Conservation (phyloP, 2,113 vertebrate species). For the Amphiprion percula region DNA sequence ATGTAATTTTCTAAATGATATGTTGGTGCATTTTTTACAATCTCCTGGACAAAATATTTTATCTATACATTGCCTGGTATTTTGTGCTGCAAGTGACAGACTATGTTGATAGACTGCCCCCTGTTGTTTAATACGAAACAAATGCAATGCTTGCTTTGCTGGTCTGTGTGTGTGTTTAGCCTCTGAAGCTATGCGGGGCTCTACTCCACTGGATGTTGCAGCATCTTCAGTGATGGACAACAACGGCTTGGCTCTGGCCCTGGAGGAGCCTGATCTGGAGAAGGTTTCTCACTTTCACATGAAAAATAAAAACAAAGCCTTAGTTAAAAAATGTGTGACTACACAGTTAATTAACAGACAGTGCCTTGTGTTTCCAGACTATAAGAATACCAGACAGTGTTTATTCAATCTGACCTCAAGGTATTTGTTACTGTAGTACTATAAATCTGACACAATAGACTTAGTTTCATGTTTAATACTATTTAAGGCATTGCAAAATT, state of each 20-base stretch:
- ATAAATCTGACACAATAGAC: neutral
- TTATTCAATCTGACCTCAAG: neutral
- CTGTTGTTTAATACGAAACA: conserved; percentile 66
- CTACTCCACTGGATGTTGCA: conserved; percentile 95
- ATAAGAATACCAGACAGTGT: neutral
- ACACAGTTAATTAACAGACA: neutral
- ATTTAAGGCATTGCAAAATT: conserved; percentile 12
- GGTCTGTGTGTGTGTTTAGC: conserved; percentile 79
- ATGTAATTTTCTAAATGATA: neutral
- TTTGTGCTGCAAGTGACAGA: neutral
- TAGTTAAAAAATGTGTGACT: neutral
- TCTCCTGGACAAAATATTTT: neutral
- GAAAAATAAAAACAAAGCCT: neutral
- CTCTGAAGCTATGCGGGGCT: conserved; percentile 96
- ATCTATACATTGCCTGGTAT: neutral
- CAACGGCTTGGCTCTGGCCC: conserved; percentile 93
- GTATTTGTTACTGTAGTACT: neutral
- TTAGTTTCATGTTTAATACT: neutral
- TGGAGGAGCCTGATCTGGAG: conserved; percentile 96
- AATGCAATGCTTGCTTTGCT: conserved; percentile 1
- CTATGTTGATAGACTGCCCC: conserved; percentile 67
- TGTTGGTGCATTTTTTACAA: neutral
- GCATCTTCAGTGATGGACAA: conserved; percentile 99
- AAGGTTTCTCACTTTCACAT: conserved; percentile 84
- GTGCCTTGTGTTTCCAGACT: neutral